A percentile compares a stretch with the other conserved stretches of the same genome.
These are phyloP conservation scores for Stenolophus ochropezus DNA, from an alignment of 2,888 invertebrate species.

Conservation along the genomic window DNA sequence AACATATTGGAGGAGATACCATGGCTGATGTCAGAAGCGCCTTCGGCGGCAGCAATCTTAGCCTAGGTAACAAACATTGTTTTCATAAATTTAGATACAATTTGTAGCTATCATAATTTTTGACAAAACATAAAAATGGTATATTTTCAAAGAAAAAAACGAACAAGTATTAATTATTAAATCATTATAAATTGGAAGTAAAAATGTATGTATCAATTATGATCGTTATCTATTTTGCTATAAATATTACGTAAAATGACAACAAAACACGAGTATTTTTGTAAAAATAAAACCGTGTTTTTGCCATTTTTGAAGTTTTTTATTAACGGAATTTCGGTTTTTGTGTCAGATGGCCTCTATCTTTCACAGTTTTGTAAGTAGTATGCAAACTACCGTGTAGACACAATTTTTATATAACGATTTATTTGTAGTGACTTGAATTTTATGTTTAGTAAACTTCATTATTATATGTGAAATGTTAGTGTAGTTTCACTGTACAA, in stretches of 20 bases:
- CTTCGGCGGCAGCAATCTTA: conserved; percentile 69
- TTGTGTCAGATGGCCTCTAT: conserved; percentile 38
- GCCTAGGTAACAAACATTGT: conserved; percentile 61
- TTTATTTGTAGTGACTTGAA: neutral
- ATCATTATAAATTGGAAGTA: too few relatives aligned
- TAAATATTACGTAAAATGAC: too few relatives aligned
- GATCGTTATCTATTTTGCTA: too few relatives aligned
- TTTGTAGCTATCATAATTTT: too few relatives aligned
- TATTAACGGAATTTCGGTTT: conserved; percentile 21
- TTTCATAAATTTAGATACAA: neutral
- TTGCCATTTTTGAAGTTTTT: conserved; percentile 1
- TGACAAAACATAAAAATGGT: too few relatives aligned
- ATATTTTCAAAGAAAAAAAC: too few relatives aligned
- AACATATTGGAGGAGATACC: conserved; percentile 71
- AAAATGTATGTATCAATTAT: too few relatives aligned
- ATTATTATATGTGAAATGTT: neutral
- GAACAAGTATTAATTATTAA: too few relatives aligned
- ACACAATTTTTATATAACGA: neutral
- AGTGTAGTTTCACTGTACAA: conserved; percentile 30
- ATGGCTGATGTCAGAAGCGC: conserved; percentile 77
- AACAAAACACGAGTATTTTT: neutral
- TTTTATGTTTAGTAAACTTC: neutral
- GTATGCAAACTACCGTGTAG: neutral
- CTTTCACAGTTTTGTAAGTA: conserved; percentile 44
- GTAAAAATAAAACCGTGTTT: neutral